These are phyloP conservation scores for Tarsius wallacei DNA, from an alignment of 2,797 vertebrate genomes.

Conservation along the genomic window DNA sequence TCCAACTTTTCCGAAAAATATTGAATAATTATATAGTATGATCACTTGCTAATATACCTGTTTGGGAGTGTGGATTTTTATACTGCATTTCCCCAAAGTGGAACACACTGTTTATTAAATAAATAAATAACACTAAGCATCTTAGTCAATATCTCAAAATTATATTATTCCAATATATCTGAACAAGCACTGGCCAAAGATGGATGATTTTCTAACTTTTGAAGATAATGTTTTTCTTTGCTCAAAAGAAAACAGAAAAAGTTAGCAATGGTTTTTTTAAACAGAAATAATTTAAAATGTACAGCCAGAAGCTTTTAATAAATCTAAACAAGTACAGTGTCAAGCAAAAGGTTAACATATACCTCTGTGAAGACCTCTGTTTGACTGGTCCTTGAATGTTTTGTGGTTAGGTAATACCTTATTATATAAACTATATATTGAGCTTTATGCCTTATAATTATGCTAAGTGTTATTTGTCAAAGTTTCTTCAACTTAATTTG, in stretches of 20 bases:
- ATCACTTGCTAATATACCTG: background rate
- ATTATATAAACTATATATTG: slow-evolving; percentile 71
- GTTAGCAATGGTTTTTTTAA: slow-evolving; percentile 28
- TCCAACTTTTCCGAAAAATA: background rate
- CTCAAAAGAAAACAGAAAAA: slow-evolving; percentile 45
- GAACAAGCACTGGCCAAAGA: background rate
- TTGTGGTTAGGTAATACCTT: slow-evolving; percentile 74
- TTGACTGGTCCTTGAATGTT: slow-evolving; percentile 39
- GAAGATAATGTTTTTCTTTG: background rate
- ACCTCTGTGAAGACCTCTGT: slow-evolving; percentile 59
- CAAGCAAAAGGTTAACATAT: slow-evolving; percentile 67
- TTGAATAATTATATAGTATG: background rate
- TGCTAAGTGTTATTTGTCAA: slow-evolving; percentile 83
- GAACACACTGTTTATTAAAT: background rate
- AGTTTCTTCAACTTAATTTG: slow-evolving; percentile 78
- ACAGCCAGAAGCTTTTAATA: slow-evolving; percentile 65
- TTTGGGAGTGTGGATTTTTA: slow-evolving; percentile 47
- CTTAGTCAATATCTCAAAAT: slow-evolving; percentile 27
- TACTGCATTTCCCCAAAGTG: slow-evolving; percentile 1
- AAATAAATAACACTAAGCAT: background rate
- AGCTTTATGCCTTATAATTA: slow-evolving; percentile 81
- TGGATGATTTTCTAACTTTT: slow-evolving; percentile 3
- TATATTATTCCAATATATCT: slow-evolving; percentile 21
- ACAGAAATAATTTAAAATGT: slow-evolving; percentile 38
- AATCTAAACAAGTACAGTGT: slow-evolving; percentile 60